Conservation (phyloP, 2,888 invertebrate species). For the Gryllus longicercus region DNA sequence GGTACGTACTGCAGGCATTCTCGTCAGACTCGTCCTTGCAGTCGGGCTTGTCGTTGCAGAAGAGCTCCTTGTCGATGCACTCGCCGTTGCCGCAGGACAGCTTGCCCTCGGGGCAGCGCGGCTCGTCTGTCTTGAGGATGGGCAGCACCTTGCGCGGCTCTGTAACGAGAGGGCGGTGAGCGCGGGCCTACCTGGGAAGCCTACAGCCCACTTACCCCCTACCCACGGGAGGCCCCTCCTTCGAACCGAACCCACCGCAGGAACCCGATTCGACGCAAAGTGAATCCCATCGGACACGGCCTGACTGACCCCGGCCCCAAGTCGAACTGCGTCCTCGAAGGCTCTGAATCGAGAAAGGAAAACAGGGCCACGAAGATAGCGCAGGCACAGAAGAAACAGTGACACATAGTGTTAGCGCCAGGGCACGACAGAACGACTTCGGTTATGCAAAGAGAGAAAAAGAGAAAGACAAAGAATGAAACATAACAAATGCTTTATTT, state of each 20-base stretch:
- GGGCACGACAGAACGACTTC: background rate
- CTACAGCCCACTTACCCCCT: background rate
- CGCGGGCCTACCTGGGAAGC: background rate
- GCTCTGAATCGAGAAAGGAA: background rate
- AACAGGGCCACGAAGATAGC: background rate
- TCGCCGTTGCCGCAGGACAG: slow-evolving; percentile 89
- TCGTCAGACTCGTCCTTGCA: slow-evolving; percentile 94
- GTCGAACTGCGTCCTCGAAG: too few species aligned
- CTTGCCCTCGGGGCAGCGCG: slow-evolving; percentile 85
- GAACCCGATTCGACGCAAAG: too few species aligned
- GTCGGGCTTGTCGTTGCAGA: slow-evolving; percentile 89
- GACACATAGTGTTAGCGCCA: background rate
- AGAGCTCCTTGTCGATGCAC: slow-evolving; percentile 85
- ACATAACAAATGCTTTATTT: background rate
- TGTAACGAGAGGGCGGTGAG: slow-evolving; percentile 46
- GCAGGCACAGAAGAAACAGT: background rate
- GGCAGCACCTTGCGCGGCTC: slow-evolving; percentile 87
- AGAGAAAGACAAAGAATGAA: background rate
- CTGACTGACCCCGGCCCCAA: too few species aligned
- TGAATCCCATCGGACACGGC: too few species aligned
- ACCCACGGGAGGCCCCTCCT: background rate
- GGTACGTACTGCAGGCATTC: slow-evolving; percentile 87
- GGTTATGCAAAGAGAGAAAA: background rate
- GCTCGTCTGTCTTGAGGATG: slow-evolving; percentile 88
- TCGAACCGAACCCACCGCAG: background rate